Percentiles rank a stretch among this genome's conserved stretches.
Evolutionary conservation across 1,140 invertebrate species (phyloP).

Genomic region (Zaprionus taronus): DNA sequence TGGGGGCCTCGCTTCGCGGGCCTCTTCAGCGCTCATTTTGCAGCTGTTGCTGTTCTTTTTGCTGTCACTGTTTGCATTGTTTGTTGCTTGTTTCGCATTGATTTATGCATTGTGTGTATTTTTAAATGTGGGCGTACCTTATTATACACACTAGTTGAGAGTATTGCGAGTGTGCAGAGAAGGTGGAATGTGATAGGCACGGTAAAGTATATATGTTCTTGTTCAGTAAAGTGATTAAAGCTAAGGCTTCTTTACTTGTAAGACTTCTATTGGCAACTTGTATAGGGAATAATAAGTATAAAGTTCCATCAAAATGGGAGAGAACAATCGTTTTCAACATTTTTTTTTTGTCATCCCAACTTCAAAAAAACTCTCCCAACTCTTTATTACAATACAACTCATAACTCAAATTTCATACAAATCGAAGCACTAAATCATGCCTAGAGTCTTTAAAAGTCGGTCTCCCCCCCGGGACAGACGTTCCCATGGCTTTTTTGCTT

Average conservation of each 20-base stretch:
- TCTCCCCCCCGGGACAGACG: constrained; percentile 4
- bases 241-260: not conserved
- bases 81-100: constrained; percentile 56
- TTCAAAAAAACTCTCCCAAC: not conserved
- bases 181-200: not conserved
- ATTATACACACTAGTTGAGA: not conserved
- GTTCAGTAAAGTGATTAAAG: not conserved
- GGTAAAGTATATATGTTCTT: not conserved
- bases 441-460: not conserved
- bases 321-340: too few relatives aligned
- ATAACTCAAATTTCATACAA: not conserved
- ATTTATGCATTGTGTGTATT: constrained; percentile 69
- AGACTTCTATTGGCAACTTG: not conserved
- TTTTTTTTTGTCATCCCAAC: too few relatives aligned
- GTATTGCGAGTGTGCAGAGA: not conserved
- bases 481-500: constrained; percentile 46
- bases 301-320: too few relatives aligned
- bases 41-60: not conserved
- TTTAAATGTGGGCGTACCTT: constrained; percentile 63
- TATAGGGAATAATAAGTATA: not conserved
- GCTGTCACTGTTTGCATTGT: not conserved
- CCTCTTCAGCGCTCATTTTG: not conserved
- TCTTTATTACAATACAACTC: not conserved
- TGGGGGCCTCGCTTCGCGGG: constrained; percentile 4
- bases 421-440: not conserved